These are phyloP conservation scores for Metallyticus violacea DNA, from an alignment of 2,888 invertebrate genomes.

Conservation along the genomic window DNA sequence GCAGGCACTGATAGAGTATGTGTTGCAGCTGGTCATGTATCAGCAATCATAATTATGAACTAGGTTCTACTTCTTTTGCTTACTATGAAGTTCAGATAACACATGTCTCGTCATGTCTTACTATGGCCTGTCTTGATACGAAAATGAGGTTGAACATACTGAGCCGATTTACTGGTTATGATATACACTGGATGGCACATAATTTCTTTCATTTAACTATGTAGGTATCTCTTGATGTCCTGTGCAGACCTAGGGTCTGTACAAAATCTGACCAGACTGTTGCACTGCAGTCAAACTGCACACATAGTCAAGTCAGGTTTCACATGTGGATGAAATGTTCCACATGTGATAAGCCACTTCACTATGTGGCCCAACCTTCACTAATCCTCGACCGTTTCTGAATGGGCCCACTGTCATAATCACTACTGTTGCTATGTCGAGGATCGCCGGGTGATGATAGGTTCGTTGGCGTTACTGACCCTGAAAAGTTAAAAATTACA, in stretches of 20 bases:
- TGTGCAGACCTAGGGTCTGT: neutral
- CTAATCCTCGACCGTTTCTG: constrained; percentile 84
- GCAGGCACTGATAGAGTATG: neutral
- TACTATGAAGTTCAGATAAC: neutral
- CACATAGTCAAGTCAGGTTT: neutral
- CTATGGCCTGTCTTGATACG: neutral
- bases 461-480: constrained; percentile 82
- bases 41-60: neutral
- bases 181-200: constrained; percentile 24
- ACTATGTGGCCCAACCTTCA: constrained; percentile 91
- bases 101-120: neutral
- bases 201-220: neutral
- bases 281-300: neutral
- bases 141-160: neutral
- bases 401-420: constrained; percentile 64
- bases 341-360: constrained; percentile 7
- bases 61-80: neutral
- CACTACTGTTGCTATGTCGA: constrained; percentile 52
- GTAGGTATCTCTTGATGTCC: neutral
- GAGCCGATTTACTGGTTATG: neutral
- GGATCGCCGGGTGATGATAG: constrained; percentile 67
- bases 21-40: neutral
- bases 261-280: neutral
- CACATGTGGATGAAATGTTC: constrained; percentile 5
- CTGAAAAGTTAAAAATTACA: constrained; percentile 47